Evolutionary conservation across 2,797 vertebrate genomes (phyloP).

Genomic region (Antrozous pallidus): DNA sequence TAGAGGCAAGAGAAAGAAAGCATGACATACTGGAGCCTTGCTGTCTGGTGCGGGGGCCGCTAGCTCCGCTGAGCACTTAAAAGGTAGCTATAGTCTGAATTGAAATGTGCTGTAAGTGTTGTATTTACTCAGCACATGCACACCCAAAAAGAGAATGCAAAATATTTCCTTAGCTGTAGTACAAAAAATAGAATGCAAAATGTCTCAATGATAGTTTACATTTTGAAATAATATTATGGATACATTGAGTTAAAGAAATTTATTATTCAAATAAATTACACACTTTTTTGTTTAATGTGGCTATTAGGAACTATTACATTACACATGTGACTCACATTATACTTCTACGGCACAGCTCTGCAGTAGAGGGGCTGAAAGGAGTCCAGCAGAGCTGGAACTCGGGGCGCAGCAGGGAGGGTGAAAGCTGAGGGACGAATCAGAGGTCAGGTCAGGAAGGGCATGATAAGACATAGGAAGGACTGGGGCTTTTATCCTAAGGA

Average conservation of each 20-base stretch:
- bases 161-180: not conserved
- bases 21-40: not conserved
- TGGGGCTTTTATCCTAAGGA: not conserved
- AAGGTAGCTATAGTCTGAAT: not conserved
- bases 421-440: not conserved
- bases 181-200: not conserved
- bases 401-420: not conserved
- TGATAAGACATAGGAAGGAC: not conserved
- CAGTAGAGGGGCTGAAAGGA: not conserved
- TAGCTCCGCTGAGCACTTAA: not conserved
- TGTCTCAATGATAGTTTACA: not conserved
- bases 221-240: not conserved
- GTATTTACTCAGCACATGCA: not conserved
- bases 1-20: not conserved
- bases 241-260: not conserved
- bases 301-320: not conserved
- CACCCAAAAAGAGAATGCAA: not conserved
- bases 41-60: not conserved
- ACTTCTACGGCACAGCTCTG: not conserved
- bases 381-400: not conserved
- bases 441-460: not conserved
- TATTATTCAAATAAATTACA: constrained; percentile 14
- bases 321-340: not conserved
- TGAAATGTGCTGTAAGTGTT: not conserved
- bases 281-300: not conserved